phyloP scores from a whole-genome alignment of 2,888 invertebrate genomes.

The Dendrolimus pini region DNA sequence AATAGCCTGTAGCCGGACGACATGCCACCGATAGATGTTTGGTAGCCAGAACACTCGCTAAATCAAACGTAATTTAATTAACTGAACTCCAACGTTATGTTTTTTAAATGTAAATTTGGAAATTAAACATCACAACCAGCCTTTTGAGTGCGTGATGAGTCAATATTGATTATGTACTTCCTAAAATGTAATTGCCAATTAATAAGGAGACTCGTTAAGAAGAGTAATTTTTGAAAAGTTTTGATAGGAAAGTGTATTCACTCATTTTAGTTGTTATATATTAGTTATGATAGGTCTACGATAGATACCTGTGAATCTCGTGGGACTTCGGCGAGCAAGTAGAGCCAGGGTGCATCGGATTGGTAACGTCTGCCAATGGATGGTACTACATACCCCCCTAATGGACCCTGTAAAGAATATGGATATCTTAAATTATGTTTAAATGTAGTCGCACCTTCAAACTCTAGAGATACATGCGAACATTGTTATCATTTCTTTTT shows the following conservation, averaged over 20 bases:
- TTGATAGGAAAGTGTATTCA: conserved; percentile 2
- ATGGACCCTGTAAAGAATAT: conserved; percentile 35
- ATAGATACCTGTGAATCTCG: conserved; percentile 57
- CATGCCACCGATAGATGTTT: conserved; percentile 1
- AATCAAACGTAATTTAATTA: not conserved
- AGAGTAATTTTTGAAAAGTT: not conserved
- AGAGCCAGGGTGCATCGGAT: conserved; percentile 52
- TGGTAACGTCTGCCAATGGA: conserved; percentile 71
- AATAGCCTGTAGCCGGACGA: conserved; percentile 7
- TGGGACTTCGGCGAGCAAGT: conserved; percentile 55
- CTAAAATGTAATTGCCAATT: not conserved
- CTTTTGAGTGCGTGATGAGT: not conserved
- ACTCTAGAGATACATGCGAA: no score
- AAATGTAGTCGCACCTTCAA: no score
- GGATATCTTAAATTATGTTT: conserved; percentile 2
- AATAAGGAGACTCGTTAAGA: not conserved
- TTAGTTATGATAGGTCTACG: conserved; percentile 1
- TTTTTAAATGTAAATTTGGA: conserved; percentile 1
- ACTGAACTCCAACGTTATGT: not conserved
- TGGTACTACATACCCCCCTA: conserved; percentile 67
- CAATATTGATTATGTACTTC: not conserved
- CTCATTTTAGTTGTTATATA: not conserved
- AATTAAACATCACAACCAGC: conserved; percentile 5
- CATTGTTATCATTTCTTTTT: no score
- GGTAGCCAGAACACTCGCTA: not conserved